These are phyloP conservation scores for Cotesia vestalis DNA, from an alignment of 1,140 invertebrate species.

Conservation along the genomic window DNA sequence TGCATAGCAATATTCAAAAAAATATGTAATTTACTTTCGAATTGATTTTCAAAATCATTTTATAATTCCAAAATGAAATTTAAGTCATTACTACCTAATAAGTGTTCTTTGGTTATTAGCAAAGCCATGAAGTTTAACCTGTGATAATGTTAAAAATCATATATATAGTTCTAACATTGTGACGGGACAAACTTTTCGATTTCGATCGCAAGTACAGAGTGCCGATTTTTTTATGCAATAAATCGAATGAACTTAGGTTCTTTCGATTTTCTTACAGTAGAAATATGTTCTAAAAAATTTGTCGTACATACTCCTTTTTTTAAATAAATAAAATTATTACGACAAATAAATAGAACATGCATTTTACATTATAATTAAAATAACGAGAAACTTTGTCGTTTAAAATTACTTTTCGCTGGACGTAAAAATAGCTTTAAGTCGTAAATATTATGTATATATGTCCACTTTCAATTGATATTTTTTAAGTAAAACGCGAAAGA, in stretches of 20 bases:
- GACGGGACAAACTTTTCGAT: no score
- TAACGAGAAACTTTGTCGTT: conserved; percentile 51
- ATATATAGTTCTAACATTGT: no score
- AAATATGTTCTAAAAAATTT: conserved; percentile 16
- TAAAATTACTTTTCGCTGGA: conserved; percentile 32
- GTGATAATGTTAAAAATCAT: no score
- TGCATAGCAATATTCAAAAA: background rate
- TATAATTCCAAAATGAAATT: no score
- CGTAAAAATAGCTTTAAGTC: background rate
- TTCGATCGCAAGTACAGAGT: conserved; percentile 60
- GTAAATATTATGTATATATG: conserved; percentile 1
- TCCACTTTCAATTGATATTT: background rate
- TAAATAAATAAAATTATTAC: conserved; percentile 2
- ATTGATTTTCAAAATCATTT: no score
- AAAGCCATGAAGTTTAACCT: no score
- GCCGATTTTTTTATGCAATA: conserved; percentile 50
- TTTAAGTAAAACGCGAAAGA: background rate
- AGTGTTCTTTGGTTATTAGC: no score
- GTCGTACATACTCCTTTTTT: conserved; percentile 7
- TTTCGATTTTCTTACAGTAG: conserved; percentile 51
- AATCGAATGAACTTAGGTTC: conserved; percentile 49
- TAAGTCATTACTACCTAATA: no score
- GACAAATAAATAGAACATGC: conserved; percentile 28
- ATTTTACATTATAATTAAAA: conserved; percentile 58
- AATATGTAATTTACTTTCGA: background rate